A percentile compares a stretch with the other conserved stretches of the same genome.
These are phyloP conservation scores for Alloscopus bannaensis DNA, from an alignment of 2,888 invertebrate species.

Conservation along the genomic window DNA sequence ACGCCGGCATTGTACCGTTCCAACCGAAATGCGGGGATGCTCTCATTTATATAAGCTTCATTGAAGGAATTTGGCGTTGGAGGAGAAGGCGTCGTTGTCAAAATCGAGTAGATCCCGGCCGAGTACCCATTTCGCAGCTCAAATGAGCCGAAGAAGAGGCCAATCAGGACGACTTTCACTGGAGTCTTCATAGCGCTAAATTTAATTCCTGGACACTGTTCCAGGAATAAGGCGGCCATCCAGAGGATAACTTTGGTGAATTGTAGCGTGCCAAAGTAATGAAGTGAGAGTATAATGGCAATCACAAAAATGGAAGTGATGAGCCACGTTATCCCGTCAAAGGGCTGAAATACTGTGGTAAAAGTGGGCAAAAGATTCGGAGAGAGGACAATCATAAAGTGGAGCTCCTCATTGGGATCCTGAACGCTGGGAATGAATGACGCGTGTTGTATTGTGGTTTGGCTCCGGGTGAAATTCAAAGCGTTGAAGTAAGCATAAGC, in stretches of 20 bases:
- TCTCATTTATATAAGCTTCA: not conserved
- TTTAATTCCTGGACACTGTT: not conserved
- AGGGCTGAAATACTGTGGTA: not conserved
- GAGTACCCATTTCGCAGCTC: conserved; percentile 22
- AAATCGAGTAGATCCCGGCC: conserved; percentile 20
- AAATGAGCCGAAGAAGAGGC: conserved; percentile 16
- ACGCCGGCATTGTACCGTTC: not conserved
- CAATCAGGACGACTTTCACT: not conserved
- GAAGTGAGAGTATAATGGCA: not conserved
- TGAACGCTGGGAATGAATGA: not conserved
- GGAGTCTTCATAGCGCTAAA: not conserved
- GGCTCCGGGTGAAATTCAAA: not conserved
- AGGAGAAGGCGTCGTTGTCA: conserved; percentile 3
- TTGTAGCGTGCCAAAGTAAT: no score
- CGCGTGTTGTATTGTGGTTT: not conserved
- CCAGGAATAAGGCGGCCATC: not conserved
- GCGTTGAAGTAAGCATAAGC: not conserved
- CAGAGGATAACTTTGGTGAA: not conserved
- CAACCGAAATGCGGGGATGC: not conserved
- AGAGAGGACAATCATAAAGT: not conserved
- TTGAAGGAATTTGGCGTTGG: not conserved
- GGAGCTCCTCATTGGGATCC: not conserved
- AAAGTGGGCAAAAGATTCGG: not conserved
- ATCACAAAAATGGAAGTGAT: not conserved
- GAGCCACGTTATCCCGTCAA: not conserved